Conservation (phyloP, 2,113 vertebrate genomes). For the Cavia aperea region DNA sequence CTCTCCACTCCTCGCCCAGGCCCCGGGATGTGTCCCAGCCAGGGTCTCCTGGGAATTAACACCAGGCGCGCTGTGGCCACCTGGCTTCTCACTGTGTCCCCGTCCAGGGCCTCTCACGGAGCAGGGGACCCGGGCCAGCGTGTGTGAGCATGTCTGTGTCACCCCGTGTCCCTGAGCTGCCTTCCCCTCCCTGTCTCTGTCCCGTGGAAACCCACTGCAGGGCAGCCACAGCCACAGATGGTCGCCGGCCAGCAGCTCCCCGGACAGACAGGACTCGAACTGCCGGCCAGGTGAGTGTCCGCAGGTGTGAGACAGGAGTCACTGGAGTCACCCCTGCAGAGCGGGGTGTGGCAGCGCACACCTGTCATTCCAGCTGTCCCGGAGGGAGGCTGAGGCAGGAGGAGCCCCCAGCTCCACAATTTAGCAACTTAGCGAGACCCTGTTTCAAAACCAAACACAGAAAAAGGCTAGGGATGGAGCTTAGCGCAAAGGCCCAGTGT, state of each 20-base stretch:
- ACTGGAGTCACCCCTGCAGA: neutral
- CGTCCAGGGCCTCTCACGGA: neutral
- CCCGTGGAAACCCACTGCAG: conserved; percentile 52
- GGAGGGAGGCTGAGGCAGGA: neutral
- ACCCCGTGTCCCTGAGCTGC: neutral
- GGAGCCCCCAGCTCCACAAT: neutral
- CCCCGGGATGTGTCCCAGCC: neutral
- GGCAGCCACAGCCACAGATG: conserved; percentile 73
- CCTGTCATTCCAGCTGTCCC: neutral
- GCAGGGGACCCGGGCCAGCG: neutral
- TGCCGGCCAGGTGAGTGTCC: conserved; percentile 75
- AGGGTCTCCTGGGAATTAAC: neutral
- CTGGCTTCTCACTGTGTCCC: no score
- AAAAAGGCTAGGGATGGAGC: neutral
- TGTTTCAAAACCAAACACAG: neutral
- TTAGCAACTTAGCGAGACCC: neutral
- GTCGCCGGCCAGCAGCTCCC: conserved; percentile 63
- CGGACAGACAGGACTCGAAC: conserved; percentile 74
- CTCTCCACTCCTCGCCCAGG: neutral
- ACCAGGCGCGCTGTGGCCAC: neutral
- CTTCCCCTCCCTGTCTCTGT: neutral
- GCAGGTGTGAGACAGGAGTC: neutral
- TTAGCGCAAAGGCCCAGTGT: neutral
- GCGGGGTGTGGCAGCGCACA: neutral
- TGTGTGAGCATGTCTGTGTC: no score